These are phyloP conservation scores for Fistularia tabacaria DNA, from an alignment of 2,797 vertebrate genomes.

Conservation along the genomic window DNA sequence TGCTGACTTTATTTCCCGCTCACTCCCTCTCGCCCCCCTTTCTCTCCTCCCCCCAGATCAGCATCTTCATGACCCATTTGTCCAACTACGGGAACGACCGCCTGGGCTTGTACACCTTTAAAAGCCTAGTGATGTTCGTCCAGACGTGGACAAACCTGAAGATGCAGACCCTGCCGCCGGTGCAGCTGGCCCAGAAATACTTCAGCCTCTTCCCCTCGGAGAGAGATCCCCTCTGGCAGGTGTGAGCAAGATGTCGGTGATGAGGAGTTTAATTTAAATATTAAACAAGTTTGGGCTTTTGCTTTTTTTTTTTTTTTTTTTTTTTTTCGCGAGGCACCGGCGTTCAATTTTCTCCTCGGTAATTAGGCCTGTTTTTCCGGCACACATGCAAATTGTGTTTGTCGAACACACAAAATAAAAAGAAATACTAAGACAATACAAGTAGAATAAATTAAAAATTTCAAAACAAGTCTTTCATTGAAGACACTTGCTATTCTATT, in stretches of 20 bases:
- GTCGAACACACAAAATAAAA: too few relatives aligned
- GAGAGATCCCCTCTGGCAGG: slow-evolving; percentile 98
- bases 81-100: slow-evolving; percentile 98
- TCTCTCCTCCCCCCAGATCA: slow-evolving; percentile 83
- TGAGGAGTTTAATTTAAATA: not conserved
- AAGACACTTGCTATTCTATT: too few relatives aligned
- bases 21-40: too few relatives aligned
- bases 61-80: slow-evolving; percentile 99
- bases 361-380: too few relatives aligned
- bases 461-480: too few relatives aligned
- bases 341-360: too few relatives aligned
- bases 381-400: not conserved
- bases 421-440: too few relatives aligned
- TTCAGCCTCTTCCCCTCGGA: slow-evolving; percentile 98
- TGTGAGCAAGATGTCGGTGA: slow-evolving; percentile 34
- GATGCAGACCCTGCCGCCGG: slow-evolving; percentile 90
- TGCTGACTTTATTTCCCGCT: too few relatives aligned
- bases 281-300: not conserved
- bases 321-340: not conserved
- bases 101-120: slow-evolving; percentile 95
- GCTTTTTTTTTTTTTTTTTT: slow-evolving; percentile 1
- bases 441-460: too few relatives aligned
- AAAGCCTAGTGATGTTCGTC: slow-evolving; percentile 90
- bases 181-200: slow-evolving; percentile 95
- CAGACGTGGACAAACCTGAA: slow-evolving; percentile 96